Evolutionary conservation across 2,888 invertebrate species (phyloP).

Genomic region (Xanthorhoe designata): DNA sequence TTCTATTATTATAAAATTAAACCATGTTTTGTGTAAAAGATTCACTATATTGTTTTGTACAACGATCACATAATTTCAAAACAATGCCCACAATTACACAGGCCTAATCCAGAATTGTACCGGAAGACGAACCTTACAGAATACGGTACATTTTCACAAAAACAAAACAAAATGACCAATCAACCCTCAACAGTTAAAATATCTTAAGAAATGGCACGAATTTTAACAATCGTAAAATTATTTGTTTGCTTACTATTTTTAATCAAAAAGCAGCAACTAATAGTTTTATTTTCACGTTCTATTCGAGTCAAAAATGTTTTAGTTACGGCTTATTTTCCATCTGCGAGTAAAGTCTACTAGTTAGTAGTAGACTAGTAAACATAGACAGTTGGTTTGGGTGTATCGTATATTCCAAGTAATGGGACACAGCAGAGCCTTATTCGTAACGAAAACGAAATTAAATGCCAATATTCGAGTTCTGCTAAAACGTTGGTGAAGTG

Average conservation of each 20-base stretch:
- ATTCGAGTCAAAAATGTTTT: background rate
- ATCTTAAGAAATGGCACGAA: conserved; percentile 5
- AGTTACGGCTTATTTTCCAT: background rate
- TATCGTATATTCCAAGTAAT: too few relatives aligned
- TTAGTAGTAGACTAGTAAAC: too few relatives aligned
- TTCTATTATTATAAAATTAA: conserved; percentile 40
- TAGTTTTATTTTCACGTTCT: background rate
- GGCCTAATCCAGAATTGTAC: conserved; percentile 41
- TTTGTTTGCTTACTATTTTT: too few relatives aligned
- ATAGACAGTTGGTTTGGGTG: too few relatives aligned
- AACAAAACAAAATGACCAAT: conserved; percentile 25
- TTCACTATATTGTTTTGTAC: conserved; percentile 82
- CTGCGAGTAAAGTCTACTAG: background rate
- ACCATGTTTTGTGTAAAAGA: conserved; percentile 72
- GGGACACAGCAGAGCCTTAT: too few relatives aligned
- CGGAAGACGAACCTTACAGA: conserved; percentile 56
- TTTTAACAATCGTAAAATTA: background rate
- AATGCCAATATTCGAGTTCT: too few relatives aligned
- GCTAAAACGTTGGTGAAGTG: too few relatives aligned
- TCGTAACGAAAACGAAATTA: too few relatives aligned
- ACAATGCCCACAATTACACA: conserved; percentile 73
- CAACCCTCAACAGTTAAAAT: conserved; percentile 2
- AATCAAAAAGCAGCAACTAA: background rate
- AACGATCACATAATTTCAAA: conserved; percentile 69
- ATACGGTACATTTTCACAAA: conserved; percentile 32